Evolutionary conservation across 30 jellyfish, hydroid and myxozoan species (phyloP), one percentile per base, ranked within the genome.

Genomic region (Rhopilema esculentum): DNA sequence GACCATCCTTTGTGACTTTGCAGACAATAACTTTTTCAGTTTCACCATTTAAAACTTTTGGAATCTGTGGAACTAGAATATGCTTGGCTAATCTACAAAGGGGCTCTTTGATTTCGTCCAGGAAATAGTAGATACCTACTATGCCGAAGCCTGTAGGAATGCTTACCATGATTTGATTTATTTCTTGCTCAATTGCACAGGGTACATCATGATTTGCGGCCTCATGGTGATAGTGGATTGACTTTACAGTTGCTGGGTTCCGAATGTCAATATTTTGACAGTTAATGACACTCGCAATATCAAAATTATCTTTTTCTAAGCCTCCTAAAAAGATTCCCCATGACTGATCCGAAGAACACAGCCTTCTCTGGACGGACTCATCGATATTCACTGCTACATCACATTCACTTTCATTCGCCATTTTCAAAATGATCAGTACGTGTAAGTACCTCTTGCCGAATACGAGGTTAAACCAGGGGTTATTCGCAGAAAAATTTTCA

Each of bases 321-420:
- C 77, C 68, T 7, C 91, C 91, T 12, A 83, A 77, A 23, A 83
- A n/a, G 33, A 83, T 26, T 27, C 91, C 91, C 91, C 91, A 83
- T n/a, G 91, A n/a, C 25, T 83, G 28, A 20, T 51, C 75, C 21
- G 22, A 0, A 48, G 61, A 17, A 0, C 25, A 9, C 40, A 76
- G 61, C 23, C 24, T 76, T 24, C 33, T 23, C 26, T 22, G n/a
- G 62, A 76, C 66, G 26, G 75, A 76, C 8, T 49, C 29, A 26
- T 23, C 75, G n/a, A 76, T 52, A 19, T 76, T 50, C 9, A 76
- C 75, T 12, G 9, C 31, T 49, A 51, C 1, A 17, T 49, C 25
- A 2, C 26, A 40, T 40, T 40, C 57, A 2, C 9, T 12, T 40
- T 12, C 12, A 6, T 40, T 12, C 57, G 57, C 57, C 57, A 40